A percentile compares a stretch with the other conserved stretches of the same genome.
Evolutionary conservation across 2,113 vertebrate species (phyloP).

Genomic region (Pygathrix nemaeus): DNA sequence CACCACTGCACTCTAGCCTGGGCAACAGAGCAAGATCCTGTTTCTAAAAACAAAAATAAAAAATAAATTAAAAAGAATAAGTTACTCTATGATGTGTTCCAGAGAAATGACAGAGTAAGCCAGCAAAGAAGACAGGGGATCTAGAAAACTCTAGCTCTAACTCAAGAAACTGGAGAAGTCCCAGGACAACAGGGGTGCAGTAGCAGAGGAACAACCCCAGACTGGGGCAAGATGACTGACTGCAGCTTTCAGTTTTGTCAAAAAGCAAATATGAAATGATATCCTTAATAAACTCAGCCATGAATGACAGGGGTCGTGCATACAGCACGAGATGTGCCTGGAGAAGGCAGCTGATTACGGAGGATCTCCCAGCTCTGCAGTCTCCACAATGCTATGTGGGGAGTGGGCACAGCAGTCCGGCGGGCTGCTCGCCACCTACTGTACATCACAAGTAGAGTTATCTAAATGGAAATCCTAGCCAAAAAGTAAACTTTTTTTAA

Average conservation of each 20-base stretch:
- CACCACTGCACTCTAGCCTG: not conserved
- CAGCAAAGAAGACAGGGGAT: not conserved
- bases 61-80: not conserved
- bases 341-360: rapidly evolving
- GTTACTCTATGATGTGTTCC: not conserved
- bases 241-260: rapidly evolving
- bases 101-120: not conserved
- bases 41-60: not conserved
- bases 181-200: not conserved
- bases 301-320: rapidly evolving
- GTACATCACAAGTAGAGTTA: not conserved
- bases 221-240: rapidly evolving
- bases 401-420: not conserved
- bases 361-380: rapidly evolving
- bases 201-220: not conserved
- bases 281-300: not conserved
- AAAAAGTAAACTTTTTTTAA: no score
- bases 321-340: rapidly evolving
- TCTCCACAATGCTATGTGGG: rapidly evolving
- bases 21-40: not conserved
- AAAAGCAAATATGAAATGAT: rapidly evolving
- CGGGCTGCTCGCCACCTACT: rapidly evolving
- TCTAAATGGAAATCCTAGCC: rapidly evolving
- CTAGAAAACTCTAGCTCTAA: no score
- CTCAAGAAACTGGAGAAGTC: no score